Conservation (phyloP, 2,113 vertebrate genomes). For the Gorsachius goisagi region DNA sequence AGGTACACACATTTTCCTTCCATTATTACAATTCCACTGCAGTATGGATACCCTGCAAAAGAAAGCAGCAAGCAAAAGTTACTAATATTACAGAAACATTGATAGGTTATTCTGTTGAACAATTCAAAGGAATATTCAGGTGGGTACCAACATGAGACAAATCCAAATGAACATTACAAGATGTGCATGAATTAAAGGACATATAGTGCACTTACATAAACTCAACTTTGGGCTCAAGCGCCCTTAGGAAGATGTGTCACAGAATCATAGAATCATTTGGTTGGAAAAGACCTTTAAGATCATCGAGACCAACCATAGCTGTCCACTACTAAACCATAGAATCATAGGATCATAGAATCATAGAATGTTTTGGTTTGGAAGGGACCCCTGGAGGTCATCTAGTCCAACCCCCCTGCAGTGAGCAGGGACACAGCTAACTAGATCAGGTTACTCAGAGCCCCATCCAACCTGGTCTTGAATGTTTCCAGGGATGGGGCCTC, state of each 20-base stretch:
- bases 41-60: background rate
- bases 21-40: background rate
- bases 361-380: too few species aligned
- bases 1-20: background rate
- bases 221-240: rapidly evolving
- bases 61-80: background rate
- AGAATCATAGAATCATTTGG: too few species aligned
- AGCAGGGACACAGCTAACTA: too few species aligned
- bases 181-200: background rate
- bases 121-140: background rate
- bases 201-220: background rate
- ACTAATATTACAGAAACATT: background rate
- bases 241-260: background rate
- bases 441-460: too few species aligned
- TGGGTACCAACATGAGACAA: background rate
- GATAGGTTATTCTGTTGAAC: background rate
- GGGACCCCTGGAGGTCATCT: too few species aligned
- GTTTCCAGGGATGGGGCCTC: too few species aligned
- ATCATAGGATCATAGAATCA: too few species aligned
- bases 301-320: too few species aligned
- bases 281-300: too few species aligned
- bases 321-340: too few species aligned
- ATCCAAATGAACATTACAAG: background rate
- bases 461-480: too few species aligned
- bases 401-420: too few species aligned